Conservation (phyloP, 2,888 invertebrate species). For the Anodontia alba region DNA sequence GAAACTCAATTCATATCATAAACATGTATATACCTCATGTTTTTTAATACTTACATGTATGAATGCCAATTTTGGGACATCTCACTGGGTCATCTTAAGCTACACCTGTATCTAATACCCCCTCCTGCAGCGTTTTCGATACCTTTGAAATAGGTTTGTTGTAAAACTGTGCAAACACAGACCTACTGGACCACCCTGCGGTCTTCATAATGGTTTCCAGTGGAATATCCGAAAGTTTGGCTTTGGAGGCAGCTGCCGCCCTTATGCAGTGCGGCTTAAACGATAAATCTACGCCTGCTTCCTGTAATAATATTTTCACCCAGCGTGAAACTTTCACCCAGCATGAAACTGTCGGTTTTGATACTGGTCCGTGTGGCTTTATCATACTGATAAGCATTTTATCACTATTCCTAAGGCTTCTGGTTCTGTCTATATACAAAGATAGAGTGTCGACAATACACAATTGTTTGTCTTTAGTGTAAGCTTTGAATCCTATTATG, state of each 20-base stretch:
- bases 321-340: no score
- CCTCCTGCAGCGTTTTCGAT: neutral
- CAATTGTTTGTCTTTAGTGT: neutral
- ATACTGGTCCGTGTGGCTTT: conserved; percentile 15
- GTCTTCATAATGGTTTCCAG: no score
- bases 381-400: conserved; percentile 17
- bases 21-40: neutral
- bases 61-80: neutral
- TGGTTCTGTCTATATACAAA: conserved; percentile 14
- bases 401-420: neutral
- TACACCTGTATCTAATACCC: neutral
- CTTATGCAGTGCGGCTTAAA: conserved; percentile 19
- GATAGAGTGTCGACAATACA: conserved; percentile 12
- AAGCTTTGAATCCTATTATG: neutral
- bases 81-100: neutral
- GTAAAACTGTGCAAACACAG: conserved; percentile 17
- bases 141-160: conserved; percentile 14
- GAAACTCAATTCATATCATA: neutral
- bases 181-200: conserved; percentile 30
- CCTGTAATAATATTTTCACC: conserved; percentile 16
- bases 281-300: conserved; percentile 9
- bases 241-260: conserved; percentile 23
- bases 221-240: conserved; percentile 20
- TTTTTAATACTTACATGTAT: no score
- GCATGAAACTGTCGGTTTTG: conserved; percentile 18